Percentiles rank a stretch among this genome's conserved stretches.
Evolutionary conservation across 2,888 invertebrate species (phyloP).

Genomic region (Watsonalla cultraria): DNA sequence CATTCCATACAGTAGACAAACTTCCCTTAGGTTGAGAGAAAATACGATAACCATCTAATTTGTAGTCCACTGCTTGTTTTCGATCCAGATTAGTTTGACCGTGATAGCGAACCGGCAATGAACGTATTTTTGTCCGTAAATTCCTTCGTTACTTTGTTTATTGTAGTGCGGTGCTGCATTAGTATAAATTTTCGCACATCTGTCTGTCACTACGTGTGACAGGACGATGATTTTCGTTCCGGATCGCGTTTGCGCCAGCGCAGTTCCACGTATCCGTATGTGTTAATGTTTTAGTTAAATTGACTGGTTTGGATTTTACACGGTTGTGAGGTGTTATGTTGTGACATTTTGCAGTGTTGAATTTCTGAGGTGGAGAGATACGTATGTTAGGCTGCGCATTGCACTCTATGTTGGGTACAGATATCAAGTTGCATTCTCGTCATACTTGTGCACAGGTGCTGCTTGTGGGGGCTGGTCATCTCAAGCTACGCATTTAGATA

Average conservation of each 20-base stretch:
- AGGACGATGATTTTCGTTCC: slow-evolving; percentile 38
- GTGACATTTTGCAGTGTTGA: not conserved
- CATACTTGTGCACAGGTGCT: no score
- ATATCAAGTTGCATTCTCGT: no score
- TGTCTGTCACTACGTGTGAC: slow-evolving; percentile 27
- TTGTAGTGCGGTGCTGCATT: slow-evolving; percentile 25
- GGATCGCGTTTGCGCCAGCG: slow-evolving; percentile 32
- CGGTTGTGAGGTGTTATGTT: not conserved
- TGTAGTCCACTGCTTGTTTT: not conserved
- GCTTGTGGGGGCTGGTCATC: no score
- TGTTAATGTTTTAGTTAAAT: slow-evolving; percentile 18
- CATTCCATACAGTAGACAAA: slow-evolving; percentile 26
- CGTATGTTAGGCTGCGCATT: no score
- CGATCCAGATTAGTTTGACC: not conserved
- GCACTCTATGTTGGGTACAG: no score
- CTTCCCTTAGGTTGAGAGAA: slow-evolving; percentile 1
- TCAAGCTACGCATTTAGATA: no score
- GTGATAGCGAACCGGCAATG: not conserved
- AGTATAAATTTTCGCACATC: slow-evolving; percentile 44
- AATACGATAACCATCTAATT: not conserved
- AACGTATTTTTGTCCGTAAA: not conserved
- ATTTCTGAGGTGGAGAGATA: not conserved
- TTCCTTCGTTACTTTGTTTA: not conserved
- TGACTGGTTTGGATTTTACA: slow-evolving; percentile 6
- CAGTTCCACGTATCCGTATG: slow-evolving; percentile 16